Evolutionary conservation across 2,888 invertebrate genomes (phyloP), one percentile per base, ranked within the genome.

Genomic region (Dasysyrphus albostriatus): DNA sequence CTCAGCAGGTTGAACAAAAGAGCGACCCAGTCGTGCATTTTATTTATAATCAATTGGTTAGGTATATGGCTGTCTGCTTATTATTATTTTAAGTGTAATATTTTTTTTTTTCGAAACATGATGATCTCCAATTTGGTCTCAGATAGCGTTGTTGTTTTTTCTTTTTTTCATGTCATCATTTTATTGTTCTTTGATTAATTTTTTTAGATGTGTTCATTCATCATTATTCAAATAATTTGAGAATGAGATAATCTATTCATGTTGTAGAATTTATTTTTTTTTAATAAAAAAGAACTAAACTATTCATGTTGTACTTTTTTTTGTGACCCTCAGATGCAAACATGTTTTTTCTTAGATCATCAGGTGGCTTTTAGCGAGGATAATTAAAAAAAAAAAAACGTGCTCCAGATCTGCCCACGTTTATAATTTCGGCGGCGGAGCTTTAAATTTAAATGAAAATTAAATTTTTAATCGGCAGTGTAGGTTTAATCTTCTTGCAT

Each of bases 181-280:
- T 32, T 12, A 39, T 39, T 39, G 34, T 59, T 37, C 39, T 59
- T 19, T 9, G 14, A 39, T 59, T 24, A 19, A n/a, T 3, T 29
- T 56, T n/a, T 56, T 14, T 24, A 19, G 4, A n/a, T 12, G 3
- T 39, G 3, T 24, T 37, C 12, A 19, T 39, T 24, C 6, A 61
- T 61, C n/a, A 19, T 24, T 12, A 3, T 16, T 16, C 24, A 24
- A 34, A 29, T 59, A 24, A 8, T 42, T 42, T 42, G 1, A 42
- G 19, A 14, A 61, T 61, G 61, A 61, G 61, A 42, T 61, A 61
- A 61, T 39, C 39, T 24, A 14, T 59, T 39, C 19, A 39, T 39
- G 19, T 54, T n/a, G 5, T 14, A 7, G 12, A 16, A 8, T 29
- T 51, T 2, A 3, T 24, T 24, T 49, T 56, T 32, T n/a, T 0